phyloP scores from a whole-genome alignment of 2,888 invertebrate genomes.

The Oeneis ivallda region DNA sequence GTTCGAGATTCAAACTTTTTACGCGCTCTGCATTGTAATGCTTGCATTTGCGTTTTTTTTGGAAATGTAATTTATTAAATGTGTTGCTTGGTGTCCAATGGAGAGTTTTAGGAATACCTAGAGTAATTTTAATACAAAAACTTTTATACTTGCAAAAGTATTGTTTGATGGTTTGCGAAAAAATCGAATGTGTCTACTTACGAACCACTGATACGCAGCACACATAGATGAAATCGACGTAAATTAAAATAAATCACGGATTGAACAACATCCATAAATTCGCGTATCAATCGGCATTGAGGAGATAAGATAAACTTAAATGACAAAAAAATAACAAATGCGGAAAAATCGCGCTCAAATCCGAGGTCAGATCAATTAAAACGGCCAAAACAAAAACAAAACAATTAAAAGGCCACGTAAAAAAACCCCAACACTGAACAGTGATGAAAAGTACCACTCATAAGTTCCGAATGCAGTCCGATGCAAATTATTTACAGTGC shows the following conservation, averaged over 20 bases:
- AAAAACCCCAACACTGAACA: conserved; percentile 66
- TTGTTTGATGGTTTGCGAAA: neutral
- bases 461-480: conserved; percentile 71
- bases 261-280: conserved; percentile 16
- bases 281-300: conserved; percentile 14
- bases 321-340: conserved; percentile 23
- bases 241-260: neutral
- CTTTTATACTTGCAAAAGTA: neutral
- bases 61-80: neutral
- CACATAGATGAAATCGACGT: conserved; percentile 18
- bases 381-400: conserved; percentile 37
- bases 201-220: conserved; percentile 41
- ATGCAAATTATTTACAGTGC: conserved; percentile 80
- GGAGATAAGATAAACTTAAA: conserved; percentile 16
- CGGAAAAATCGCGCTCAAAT: conserved; percentile 53
- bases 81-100: neutral
- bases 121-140: neutral
- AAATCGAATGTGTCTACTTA: conserved; percentile 36
- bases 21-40: conserved; percentile 36
- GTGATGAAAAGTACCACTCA: conserved; percentile 73
- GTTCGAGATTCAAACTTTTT: conserved; percentile 64
- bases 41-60: neutral
- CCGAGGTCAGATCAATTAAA: conserved; percentile 50
- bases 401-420: conserved; percentile 55
- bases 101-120: neutral